These are phyloP conservation scores for Upupa epops DNA, from an alignment of 2,113 vertebrate genomes.

Conservation along the genomic window DNA sequence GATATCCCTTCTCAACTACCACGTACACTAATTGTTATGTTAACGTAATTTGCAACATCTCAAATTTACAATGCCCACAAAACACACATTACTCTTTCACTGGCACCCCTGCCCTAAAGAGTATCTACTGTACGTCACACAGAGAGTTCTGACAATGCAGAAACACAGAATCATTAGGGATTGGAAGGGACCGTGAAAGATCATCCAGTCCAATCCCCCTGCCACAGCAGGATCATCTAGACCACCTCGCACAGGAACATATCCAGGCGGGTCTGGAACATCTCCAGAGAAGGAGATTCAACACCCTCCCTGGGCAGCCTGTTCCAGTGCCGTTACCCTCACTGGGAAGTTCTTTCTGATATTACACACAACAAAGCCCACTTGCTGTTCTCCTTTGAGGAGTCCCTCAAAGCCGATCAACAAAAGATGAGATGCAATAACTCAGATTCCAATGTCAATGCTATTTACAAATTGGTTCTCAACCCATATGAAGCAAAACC, in stretches of 20 bases:
- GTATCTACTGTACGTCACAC: neutral
- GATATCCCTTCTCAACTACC: neutral
- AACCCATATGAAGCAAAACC: neutral
- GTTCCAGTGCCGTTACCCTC: no score
- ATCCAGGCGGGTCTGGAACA: no score
- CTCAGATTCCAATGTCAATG: neutral
- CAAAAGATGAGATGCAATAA: neutral
- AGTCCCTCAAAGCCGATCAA: accelerated
- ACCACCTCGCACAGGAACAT: no score
- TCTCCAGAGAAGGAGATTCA: no score
- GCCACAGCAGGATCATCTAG: no score
- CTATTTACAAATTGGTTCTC: neutral
- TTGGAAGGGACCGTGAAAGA: no score
- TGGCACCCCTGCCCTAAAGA: neutral
- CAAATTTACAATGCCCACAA: neutral
- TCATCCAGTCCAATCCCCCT: no score
- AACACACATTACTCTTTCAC: neutral
- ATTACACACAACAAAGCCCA: neutral
- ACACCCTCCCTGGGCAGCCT: no score
- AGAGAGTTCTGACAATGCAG: neutral
- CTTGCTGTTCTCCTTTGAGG: neutral
- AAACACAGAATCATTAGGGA: no score
- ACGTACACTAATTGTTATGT: neutral
- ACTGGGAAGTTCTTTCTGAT: no score
- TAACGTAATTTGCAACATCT: neutral